Base-by-base conservation (phyloP, 2,797 vertebrate genomes). In the Lepidocolaptes lacrymiger region DNA sequence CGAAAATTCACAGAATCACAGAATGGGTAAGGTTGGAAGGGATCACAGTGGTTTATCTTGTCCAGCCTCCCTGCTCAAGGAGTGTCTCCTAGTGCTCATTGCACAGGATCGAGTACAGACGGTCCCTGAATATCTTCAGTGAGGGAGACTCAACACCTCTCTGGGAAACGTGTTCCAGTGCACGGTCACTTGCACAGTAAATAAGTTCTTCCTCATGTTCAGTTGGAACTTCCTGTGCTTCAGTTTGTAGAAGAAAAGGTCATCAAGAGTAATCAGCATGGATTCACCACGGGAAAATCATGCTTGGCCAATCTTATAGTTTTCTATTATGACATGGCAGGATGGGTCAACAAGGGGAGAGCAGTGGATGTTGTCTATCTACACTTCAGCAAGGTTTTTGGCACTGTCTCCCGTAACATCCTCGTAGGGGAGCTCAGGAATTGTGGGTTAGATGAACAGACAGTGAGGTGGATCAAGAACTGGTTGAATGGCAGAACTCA, bases 131-230 rank as follows among this genome's bases (percentile, higher is more conserved):
- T 32, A 64, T 52, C 14, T 59, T 30, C 51, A 27, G 18, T 52
- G 34, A 41, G 30, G 52, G 44, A 14, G 3, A 59, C n/a, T 41
- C 8, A 10, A 46, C 26, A 52, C 15, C 8, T 52, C 8, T 58
- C 51, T 64, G 24, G 37, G 14, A 34, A 77, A 3, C 9, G 3
- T 59, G 18, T 19, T 73, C n/a, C 52, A 39, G 1, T 58, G 6
- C 2, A 8, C 9, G 10, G 30, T 39, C 39, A 52, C 14, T 28
- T 52, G 18, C n/a, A 34, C 0, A 69, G 0, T 39, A 34, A 71
- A 48, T 22, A 37, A 63, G 41, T n/a, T 44, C 41, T 64, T 44
- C 41, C 41, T n/a, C 41, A 64, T n/a, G 41, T 64, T 44, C 62
- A 17, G 14, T 24, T 64, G 62, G 30, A 64, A 44, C 41, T 44